Conservation (phyloP, 2,888 invertebrate genomes). For the Meiosimyza platycephala region DNA sequence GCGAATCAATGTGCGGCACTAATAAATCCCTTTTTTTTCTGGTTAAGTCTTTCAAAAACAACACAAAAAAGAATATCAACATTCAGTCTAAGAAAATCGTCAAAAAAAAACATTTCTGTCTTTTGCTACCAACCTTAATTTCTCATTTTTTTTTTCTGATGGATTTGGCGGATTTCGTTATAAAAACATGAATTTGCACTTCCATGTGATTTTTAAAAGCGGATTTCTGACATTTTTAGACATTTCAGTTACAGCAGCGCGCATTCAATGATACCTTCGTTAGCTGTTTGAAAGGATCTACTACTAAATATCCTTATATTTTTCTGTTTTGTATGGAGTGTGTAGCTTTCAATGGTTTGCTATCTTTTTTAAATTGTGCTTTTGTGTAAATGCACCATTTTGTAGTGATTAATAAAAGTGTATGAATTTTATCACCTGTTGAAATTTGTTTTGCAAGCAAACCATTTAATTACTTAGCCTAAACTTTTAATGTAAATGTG, state of each 20-base stretch:
- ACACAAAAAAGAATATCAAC: neutral
- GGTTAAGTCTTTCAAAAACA: neutral
- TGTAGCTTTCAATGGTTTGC: neutral
- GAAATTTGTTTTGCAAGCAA: conserved; percentile 11
- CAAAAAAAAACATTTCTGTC: conserved; percentile 6
- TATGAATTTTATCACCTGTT: neutral
- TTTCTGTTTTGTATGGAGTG: neutral
- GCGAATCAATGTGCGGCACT: conserved; percentile 32
- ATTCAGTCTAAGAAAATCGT: conserved; percentile 23
- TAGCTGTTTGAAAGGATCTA: conserved; percentile 15
- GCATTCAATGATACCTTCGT: neutral
- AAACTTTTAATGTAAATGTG: conserved; percentile 12
- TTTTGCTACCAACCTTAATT: neutral
- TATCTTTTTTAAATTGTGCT: conserved; percentile 2
- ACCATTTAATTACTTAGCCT: conserved; percentile 33
- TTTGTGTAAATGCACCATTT: neutral
- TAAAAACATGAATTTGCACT: conserved; percentile 65
- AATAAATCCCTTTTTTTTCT: conserved; percentile 31
- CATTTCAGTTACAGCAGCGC: conserved; percentile 7
- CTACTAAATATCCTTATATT: conserved; percentile 23
- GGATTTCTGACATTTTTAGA: conserved; percentile 50
- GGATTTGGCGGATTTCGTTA: conserved; percentile 28
- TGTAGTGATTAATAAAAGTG: neutral
- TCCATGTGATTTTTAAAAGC: conserved; percentile 58
- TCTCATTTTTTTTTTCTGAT: neutral